Conservation (phyloP, 2,797 vertebrate genomes). For the Gouania willdenowi region DNA sequence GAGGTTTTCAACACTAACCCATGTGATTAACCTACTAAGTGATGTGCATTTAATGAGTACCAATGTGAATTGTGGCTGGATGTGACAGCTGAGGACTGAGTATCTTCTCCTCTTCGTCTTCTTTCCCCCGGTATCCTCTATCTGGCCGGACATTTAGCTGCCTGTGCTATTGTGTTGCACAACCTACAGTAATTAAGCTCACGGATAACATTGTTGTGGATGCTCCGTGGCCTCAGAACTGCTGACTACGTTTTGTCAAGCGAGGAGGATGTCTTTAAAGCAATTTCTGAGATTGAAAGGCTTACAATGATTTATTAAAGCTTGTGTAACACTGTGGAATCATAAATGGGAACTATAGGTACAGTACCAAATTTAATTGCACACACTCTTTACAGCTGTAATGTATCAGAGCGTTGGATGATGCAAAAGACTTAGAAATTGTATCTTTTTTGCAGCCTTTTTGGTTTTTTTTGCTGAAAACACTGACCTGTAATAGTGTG, state of each 20-base stretch:
- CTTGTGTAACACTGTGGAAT: too few species aligned
- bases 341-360: too few species aligned
- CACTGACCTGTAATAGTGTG: background rate
- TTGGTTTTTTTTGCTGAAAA: background rate
- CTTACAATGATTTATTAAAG: too few species aligned
- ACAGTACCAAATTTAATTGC: too few species aligned
- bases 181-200: slow-evolving; percentile 29
- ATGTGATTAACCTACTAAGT: slow-evolving; percentile 10
- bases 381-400: accelerated
- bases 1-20: slow-evolving; percentile 6
- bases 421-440: too few species aligned
- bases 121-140: background rate
- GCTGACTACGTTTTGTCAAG: slow-evolving; percentile 35
- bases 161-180: slow-evolving; percentile 6
- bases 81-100: background rate
- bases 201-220: slow-evolving; percentile 35
- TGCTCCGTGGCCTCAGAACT: slow-evolving; percentile 21
- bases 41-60: slow-evolving; percentile 19
- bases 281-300: slow-evolving; percentile 25
- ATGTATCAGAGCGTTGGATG: too few species aligned
- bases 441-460: too few species aligned
- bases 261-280: slow-evolving; percentile 1
- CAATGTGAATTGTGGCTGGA: background rate
- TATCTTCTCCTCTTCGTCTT: background rate
- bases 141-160: slow-evolving; percentile 8